These are phyloP conservation scores for Drosophila maculinotata DNA, from an alignment of 2,888 invertebrate species.

Conservation along the genomic window DNA sequence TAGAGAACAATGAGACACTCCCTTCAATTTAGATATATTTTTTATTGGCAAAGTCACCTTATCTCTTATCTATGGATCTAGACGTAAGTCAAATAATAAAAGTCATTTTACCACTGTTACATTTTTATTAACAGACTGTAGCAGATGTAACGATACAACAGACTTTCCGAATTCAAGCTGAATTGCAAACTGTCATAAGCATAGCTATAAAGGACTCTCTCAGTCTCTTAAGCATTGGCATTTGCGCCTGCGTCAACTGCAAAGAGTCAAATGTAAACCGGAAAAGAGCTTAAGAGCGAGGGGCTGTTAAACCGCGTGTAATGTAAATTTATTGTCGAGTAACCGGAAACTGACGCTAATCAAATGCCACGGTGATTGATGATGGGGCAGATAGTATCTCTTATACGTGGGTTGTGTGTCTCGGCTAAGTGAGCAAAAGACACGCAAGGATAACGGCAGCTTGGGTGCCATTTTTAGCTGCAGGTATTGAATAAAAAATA, in stretches of 20 bases:
- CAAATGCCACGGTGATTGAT: constrained; percentile 54
- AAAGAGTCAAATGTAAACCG: constrained; percentile 29
- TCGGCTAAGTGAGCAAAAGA: constrained; percentile 11
- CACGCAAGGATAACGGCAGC: background rate
- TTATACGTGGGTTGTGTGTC: constrained; percentile 53
- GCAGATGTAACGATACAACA: background rate
- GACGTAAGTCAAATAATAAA: no score
- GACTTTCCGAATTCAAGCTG: constrained; percentile 4
- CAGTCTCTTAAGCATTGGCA: background rate
- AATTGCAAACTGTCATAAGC: constrained; percentile 16
- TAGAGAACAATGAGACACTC: background rate
- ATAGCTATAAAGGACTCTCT: constrained; percentile 19
- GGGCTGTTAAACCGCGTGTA: constrained; percentile 12
- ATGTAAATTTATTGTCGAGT: constrained; percentile 42
- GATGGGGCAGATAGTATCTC: constrained; percentile 29
- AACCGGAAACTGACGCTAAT: constrained; percentile 48
- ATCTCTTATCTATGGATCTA: no score
- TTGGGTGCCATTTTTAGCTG: background rate
- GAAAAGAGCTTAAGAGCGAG: constrained; percentile 19
- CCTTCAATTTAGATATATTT: background rate
- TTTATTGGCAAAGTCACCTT: no score
- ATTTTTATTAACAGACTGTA: constrained; percentile 1
- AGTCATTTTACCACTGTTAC: no score
- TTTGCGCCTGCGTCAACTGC: constrained; percentile 23
- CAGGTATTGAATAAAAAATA: background rate